Conservation (phyloP, 2,797 vertebrate genomes). For the Silurus aristotelis region DNA sequence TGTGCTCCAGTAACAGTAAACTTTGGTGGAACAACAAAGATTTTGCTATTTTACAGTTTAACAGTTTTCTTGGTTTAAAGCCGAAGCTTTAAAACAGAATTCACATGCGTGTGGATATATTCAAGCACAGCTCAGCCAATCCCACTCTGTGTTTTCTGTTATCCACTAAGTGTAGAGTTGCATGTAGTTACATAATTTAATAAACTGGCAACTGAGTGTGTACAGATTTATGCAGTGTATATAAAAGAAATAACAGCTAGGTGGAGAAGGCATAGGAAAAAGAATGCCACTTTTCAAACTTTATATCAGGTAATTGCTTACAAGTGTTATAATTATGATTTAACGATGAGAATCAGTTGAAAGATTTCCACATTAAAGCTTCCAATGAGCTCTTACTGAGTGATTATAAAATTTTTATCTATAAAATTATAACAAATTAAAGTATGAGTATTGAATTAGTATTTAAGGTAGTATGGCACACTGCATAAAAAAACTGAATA, state of each 20-base stretch:
- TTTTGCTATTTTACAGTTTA: background rate
- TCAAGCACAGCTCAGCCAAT: background rate
- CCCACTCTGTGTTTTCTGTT: background rate
- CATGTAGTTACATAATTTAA: background rate
- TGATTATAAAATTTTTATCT: conserved; percentile 70
- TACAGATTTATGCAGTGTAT: background rate
- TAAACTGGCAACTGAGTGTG: background rate
- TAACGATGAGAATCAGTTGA: background rate
- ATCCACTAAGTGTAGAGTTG: background rate
- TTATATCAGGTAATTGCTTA: conserved; percentile 71
- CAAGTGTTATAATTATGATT: conserved; percentile 76
- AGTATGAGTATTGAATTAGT: conserved; percentile 82
- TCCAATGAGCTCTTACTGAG: background rate
- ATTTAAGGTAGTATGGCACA: conserved; percentile 99
- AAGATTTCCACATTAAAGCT: background rate
- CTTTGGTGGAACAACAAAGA: background rate
- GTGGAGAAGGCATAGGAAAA: conserved; percentile 68
- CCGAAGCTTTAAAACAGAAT: background rate
- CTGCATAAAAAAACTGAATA: conserved; percentile 81
- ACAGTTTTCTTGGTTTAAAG: background rate
- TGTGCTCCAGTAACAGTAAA: background rate
- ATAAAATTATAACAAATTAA: conserved; percentile 72
- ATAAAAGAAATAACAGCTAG: conserved; percentile 66
- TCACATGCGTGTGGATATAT: background rate
- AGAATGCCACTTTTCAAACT: conserved; percentile 83